phyloP scores from a whole-genome alignment of 1,140 invertebrate species.

The Brachionus plicatilis region DNA sequence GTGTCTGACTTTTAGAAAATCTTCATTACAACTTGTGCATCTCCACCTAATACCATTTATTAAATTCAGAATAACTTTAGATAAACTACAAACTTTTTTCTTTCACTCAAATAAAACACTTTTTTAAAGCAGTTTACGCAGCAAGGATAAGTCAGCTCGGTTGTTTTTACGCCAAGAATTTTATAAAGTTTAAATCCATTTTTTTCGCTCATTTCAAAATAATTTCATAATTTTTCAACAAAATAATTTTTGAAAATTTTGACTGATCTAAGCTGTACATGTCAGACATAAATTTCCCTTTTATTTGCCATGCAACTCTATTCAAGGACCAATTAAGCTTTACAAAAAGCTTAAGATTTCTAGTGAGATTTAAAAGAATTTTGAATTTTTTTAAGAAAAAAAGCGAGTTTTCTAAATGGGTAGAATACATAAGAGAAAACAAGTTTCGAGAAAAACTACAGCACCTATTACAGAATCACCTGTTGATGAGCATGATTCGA shows the following conservation, averaged over 20 bases:
- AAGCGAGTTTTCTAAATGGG: neutral
- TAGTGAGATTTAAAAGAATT: neutral
- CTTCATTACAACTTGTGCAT: slow-evolving; percentile 22
- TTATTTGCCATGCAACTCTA: neutral
- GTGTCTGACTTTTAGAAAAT: neutral
- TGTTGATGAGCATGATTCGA: too few species aligned
- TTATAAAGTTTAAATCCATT: neutral
- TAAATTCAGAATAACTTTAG: neutral
- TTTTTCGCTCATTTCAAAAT: neutral
- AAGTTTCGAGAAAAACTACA: neutral
- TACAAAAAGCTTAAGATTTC: neutral
- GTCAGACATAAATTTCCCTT: neutral
- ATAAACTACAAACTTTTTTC: slow-evolving; percentile 4
- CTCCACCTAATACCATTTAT: neutral
- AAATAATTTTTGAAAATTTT: neutral
- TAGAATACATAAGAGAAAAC: neutral
- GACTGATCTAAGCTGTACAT: neutral
- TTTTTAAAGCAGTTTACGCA: neutral
- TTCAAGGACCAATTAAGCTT: neutral
- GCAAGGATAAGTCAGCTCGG: neutral
- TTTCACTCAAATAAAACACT: neutral
- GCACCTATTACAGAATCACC: neutral
- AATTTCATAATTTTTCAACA: neutral
- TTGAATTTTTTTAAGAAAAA: neutral
- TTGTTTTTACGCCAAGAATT: neutral